Percentiles rank a stretch among this genome's conserved stretches.
These are phyloP conservation scores for Trematocara nigrifrons DNA, from an alignment of 2,113 vertebrate species.

Conservation along the genomic window DNA sequence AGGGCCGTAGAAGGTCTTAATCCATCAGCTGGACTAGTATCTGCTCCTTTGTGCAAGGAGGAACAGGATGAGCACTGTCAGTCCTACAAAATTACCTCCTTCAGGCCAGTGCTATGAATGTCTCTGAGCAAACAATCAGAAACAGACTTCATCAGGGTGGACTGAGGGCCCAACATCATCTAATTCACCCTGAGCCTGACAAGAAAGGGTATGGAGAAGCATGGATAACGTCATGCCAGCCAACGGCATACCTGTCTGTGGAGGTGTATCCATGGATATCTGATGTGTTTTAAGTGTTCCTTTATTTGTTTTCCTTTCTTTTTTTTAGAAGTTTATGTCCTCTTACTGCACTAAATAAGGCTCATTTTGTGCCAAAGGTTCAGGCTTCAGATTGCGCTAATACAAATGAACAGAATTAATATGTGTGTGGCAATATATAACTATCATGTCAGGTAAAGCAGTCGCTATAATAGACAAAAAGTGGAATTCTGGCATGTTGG, in stretches of 20 bases:
- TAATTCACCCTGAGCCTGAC: neutral
- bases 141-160: neutral
- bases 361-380: neutral
- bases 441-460: neutral
- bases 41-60: neutral
- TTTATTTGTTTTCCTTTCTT: neutral
- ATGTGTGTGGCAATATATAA: neutral
- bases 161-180: neutral
- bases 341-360: neutral
- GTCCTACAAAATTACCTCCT: neutral
- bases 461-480: neutral
- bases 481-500: neutral
- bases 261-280: neutral
- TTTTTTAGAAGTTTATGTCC: neutral
- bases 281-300: neutral
- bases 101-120: neutral
- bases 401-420: neutral
- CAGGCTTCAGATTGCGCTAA: neutral
- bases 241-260: neutral
- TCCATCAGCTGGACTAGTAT: neutral
- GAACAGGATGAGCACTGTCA: neutral
- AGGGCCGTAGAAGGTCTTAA: neutral
- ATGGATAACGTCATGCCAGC: neutral
- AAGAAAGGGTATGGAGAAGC: neutral
- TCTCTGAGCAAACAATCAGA: neutral